phyloP scores from a whole-genome alignment of 92 coral and sea anemone genomes.

The Phenganax subtilis region DNA sequence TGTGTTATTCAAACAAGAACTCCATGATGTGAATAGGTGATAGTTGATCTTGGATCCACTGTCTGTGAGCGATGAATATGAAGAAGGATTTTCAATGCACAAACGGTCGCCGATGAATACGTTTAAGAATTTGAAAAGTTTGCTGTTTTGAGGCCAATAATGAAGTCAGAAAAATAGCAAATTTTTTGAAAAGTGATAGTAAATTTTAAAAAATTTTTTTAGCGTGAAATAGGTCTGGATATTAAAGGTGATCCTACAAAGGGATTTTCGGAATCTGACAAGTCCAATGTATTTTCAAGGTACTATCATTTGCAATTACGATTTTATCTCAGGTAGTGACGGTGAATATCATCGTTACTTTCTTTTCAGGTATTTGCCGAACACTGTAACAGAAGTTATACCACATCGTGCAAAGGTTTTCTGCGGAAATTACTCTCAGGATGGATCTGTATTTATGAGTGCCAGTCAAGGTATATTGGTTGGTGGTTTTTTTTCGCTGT shows the following conservation, averaged over 20 bases:
- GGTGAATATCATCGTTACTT: background rate
- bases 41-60: too few relatives aligned
- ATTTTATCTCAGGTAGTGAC: background rate
- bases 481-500: background rate
- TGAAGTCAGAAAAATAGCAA: background rate
- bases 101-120: too few relatives aligned
- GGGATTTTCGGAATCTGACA: constrained; percentile 28
- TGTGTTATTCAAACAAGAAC: too few relatives aligned
- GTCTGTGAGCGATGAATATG: too few relatives aligned
- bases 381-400: constrained; percentile 59
- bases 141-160: background rate
- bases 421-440: constrained; percentile 83
- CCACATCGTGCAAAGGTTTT: constrained; percentile 69
- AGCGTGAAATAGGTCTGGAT: constrained; percentile 33
- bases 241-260: constrained; percentile 1
- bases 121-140: background rate
- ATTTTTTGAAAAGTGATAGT: background rate
- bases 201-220: background rate
- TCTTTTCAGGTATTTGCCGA: constrained; percentile 68
- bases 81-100: too few relatives aligned
- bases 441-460: constrained; percentile 81
- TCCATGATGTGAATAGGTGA: too few relatives aligned
- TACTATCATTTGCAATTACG: background rate
- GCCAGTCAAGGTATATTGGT: constrained; percentile 79
- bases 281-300: constrained; percentile 32